Base-by-base conservation (phyloP, 2,797 vertebrate genomes). In the Sternarchorhynchus goeldii region DNA sequence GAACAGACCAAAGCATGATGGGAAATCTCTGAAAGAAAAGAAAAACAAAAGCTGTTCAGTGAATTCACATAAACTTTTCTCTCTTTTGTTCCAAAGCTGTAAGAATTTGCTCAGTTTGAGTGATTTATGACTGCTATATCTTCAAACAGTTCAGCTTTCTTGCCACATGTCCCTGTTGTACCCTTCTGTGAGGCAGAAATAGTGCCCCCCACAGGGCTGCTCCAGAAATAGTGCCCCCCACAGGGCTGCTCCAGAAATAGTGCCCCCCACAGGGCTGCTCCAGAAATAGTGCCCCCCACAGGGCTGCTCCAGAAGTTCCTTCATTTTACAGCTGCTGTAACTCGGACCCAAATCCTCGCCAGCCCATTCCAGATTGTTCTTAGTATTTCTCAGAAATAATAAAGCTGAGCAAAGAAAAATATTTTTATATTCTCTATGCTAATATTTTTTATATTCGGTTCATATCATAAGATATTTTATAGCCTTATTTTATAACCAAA, bases 261-360 rank as follows among this genome's bases (percentile, higher is more conserved):
- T 86, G 90, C 88, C 90, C 90, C 88, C 91, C 87, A 73, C 85
- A 79, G 90, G 84, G 5, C 34, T 14, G 16, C 16, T 29, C 18
- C 84, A 80, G 81, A 90, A 89, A 89, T 86, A 88, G 84, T 86
- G 90, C 88, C 90, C 90, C 88, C 91, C 87, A 73, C 85, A 79
- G 90, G 84, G 25, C 25, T 25, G 25, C 25, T 25, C 25, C 25
- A 25, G 25, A 25, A 25, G 25, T 25, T 25, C 25, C 1, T 57
- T 12, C 7, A 8, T 64, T 25, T 20, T 57, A 12, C 53, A 31
- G 3, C 16, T 41, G 62, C 45, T 6, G 21, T 57, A 39, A 31
- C 41, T 29, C 41, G 6, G 7, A 58, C 31, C 20, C 5, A 18
- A 8, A 21, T 39, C 6, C 73, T 73, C 32, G 57, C 2, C 21